These are phyloP conservation scores for Hoplodrina blanda DNA, from an alignment of 2,888 invertebrate species.

Conservation along the genomic window DNA sequence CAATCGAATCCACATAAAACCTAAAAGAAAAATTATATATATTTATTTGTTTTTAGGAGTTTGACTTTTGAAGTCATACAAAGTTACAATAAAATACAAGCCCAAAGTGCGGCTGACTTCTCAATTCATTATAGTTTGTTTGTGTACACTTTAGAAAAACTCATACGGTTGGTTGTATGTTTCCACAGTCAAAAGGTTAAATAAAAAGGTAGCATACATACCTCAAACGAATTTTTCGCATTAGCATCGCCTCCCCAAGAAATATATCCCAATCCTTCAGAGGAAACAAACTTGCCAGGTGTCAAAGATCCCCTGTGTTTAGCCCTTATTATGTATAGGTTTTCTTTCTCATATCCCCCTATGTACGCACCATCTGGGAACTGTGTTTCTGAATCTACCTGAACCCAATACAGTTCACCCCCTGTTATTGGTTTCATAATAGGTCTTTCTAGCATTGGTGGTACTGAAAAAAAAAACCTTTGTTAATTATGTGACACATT, in stretches of 20 bases:
- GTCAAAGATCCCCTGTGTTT: slow-evolving; percentile 93
- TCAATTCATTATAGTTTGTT: too few species aligned
- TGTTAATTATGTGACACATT: background rate
- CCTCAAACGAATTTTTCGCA: slow-evolving; percentile 93
- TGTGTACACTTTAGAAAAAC: too few species aligned
- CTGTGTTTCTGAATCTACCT: slow-evolving; percentile 86
- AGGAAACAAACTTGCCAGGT: slow-evolving; percentile 94
- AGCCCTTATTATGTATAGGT: slow-evolving; percentile 93
- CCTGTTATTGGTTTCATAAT: slow-evolving; percentile 68
- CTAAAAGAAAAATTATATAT: slow-evolving; percentile 64
- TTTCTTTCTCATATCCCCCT: slow-evolving; percentile 92
- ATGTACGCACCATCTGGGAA: slow-evolving; percentile 93
- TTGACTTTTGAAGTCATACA: too few species aligned
- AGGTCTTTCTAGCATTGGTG: slow-evolving; percentile 65
- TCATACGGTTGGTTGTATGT: too few species aligned
- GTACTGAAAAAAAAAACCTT: slow-evolving; percentile 63
- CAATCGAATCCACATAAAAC: slow-evolving; percentile 81
- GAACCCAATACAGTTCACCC: slow-evolving; percentile 92
- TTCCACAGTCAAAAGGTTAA: too few species aligned
- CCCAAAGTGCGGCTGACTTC: too few species aligned
- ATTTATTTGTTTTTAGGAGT: background rate
- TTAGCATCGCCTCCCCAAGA: slow-evolving; percentile 95
- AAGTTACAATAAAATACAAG: too few species aligned
- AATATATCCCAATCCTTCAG: slow-evolving; percentile 93
- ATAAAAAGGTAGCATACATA: slow-evolving; percentile 66